Conservation (phyloP, 2,888 invertebrate genomes). For the Ichneumon xanthorius region DNA sequence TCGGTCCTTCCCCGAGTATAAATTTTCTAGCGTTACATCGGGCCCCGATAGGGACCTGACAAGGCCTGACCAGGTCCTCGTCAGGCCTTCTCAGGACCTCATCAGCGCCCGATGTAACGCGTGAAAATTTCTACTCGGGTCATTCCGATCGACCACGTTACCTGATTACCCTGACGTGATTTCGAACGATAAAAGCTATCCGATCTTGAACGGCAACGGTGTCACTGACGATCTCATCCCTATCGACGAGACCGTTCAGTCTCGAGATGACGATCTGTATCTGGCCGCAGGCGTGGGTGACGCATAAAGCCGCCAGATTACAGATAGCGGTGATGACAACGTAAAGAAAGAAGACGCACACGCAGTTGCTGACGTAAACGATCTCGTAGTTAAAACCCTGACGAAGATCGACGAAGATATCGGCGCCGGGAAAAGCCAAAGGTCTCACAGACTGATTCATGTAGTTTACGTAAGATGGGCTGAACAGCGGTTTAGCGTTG, state of each 20-base stretch:
- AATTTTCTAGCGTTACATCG: too few relatives aligned
- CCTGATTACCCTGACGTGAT: constrained; percentile 70
- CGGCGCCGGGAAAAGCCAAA: constrained; percentile 42
- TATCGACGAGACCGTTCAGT: constrained; percentile 48
- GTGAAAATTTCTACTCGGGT: too few relatives aligned
- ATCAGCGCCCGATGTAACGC: too few relatives aligned
- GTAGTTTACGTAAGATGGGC: constrained; percentile 60
- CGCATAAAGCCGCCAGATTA: constrained; percentile 62
- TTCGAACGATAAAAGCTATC: constrained; percentile 60
- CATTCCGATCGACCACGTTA: constrained; percentile 30
- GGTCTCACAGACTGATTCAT: constrained; percentile 52
- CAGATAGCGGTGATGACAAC: constrained; percentile 40
- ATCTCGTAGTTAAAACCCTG: constrained; percentile 71
- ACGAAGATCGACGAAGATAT: constrained; percentile 54
- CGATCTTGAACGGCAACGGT: constrained; percentile 19
- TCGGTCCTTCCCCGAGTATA: not conserved
- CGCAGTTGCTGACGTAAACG: constrained; percentile 63
- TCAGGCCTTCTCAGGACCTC: too few relatives aligned
- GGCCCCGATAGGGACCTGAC: too few relatives aligned
- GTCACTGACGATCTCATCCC: not conserved
- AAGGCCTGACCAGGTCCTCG: too few relatives aligned
- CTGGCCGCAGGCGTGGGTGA: constrained; percentile 67
- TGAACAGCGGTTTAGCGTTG: constrained; percentile 51
- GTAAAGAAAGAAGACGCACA: constrained; percentile 41
- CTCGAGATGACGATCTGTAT: constrained; percentile 56